These are phyloP conservation scores for Ennomos fuscantarius DNA, from an alignment of 2,888 invertebrate genomes.

Conservation along the genomic window DNA sequence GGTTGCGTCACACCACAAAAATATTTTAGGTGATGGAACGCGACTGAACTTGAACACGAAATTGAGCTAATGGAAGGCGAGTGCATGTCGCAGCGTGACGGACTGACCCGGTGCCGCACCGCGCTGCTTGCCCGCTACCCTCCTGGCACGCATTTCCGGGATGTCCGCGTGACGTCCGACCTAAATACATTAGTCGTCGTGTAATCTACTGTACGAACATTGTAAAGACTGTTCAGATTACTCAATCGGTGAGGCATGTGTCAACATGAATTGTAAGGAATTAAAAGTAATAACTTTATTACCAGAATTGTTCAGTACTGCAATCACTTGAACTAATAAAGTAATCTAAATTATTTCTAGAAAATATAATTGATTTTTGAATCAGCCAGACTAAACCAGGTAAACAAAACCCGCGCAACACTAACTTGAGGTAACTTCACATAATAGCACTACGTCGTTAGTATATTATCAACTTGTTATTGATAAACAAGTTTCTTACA, in stretches of 20 bases:
- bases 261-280: not conserved
- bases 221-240: too few relatives aligned
- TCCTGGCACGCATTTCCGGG: conserved; percentile 62
- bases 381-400: conserved; percentile 1
- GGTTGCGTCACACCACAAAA: conserved; percentile 84
- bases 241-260: not conserved
- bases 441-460: conserved; percentile 48
- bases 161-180: conserved; percentile 26
- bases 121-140: conserved; percentile 57
- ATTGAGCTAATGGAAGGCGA: conserved; percentile 78
- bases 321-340: too few relatives aligned
- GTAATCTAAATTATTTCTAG: too few relatives aligned
- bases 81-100: conserved; percentile 77
- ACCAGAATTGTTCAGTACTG: too few relatives aligned
- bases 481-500: conserved; percentile 80
- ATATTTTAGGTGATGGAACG: conserved; percentile 85
- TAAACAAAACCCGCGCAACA: conserved; percentile 14
- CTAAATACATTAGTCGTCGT: not conserved
- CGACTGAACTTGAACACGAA: conserved; percentile 84
- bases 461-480: conserved; percentile 59
- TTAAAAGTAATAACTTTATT: too few relatives aligned
- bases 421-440: conserved; percentile 44
- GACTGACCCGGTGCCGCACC: conserved; percentile 72
- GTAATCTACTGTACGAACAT: not conserved
- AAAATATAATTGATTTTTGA: not conserved